Conservation (phyloP, 2,888 invertebrate species). For the Epirrhoe alternata region DNA sequence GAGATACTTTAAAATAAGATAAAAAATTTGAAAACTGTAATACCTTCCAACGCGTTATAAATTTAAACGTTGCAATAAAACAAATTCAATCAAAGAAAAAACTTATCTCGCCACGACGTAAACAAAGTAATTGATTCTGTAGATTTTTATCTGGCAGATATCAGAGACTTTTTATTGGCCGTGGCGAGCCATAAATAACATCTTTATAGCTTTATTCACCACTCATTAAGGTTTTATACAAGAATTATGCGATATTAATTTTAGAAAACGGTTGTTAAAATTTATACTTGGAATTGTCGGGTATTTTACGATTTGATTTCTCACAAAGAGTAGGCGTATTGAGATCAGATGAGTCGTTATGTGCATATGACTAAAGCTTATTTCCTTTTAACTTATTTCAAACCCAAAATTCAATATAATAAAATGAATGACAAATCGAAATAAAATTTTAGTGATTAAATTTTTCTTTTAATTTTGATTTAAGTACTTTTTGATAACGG, state of each 20-base stretch:
- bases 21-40: slow-evolving; percentile 37
- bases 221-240: slow-evolving; percentile 80
- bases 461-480: too few relatives aligned
- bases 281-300: slow-evolving; percentile 63
- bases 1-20: slow-evolving; percentile 17
- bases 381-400: not conserved
- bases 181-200: slow-evolving; percentile 64
- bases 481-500: too few relatives aligned
- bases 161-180: slow-evolving; percentile 59
- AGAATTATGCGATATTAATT: slow-evolving; percentile 80
- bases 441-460: too few relatives aligned
- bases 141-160: slow-evolving; percentile 56
- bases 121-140: slow-evolving; percentile 69
- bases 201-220: slow-evolving; percentile 79
- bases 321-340: slow-evolving; percentile 45
- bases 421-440: too few relatives aligned
- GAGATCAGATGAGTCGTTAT: slow-evolving; percentile 27
- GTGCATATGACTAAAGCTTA: slow-evolving; percentile 1
- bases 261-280: slow-evolving; percentile 73
- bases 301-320: slow-evolving; percentile 55
- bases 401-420: not conserved
- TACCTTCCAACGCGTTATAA: slow-evolving; percentile 39
- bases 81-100: slow-evolving; percentile 46
- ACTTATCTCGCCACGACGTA: slow-evolving; percentile 52
- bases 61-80: slow-evolving; percentile 47